A percentile compares a stretch with the other conserved stretches of the same genome.
These are phyloP conservation scores for Cheilosia grossa DNA, from an alignment of 2,888 invertebrate species.

Conservation along the genomic window DNA sequence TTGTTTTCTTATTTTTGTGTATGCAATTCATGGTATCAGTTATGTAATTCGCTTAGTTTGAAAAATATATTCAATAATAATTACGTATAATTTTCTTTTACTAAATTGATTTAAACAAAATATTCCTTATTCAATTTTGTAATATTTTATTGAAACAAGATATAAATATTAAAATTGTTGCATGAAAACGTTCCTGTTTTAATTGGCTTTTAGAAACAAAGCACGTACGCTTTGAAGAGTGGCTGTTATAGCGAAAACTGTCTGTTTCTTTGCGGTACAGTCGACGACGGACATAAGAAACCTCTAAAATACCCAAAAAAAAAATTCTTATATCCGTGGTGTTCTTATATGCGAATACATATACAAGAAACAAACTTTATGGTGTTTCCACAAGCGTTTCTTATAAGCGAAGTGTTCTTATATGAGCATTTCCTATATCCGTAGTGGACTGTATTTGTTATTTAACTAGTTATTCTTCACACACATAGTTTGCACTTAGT, in stretches of 20 bases:
- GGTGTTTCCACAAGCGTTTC: too few species aligned
- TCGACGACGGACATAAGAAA: too few species aligned
- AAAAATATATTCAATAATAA: conserved; percentile 29
- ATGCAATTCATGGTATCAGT: conserved; percentile 27
- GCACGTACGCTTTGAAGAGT: not conserved
- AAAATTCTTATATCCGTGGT: too few species aligned
- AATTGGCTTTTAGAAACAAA: not conserved
- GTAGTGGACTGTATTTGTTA: too few species aligned
- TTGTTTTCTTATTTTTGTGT: conserved; percentile 7
- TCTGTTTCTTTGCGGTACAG: too few species aligned
- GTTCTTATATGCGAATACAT: too few species aligned
- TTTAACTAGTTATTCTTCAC: too few species aligned
- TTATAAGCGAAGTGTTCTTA: too few species aligned
- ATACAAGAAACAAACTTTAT: too few species aligned
- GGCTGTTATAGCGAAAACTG: not conserved
- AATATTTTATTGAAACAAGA: conserved; percentile 36
- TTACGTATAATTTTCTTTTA: conserved; percentile 20
- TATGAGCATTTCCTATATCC: too few species aligned
- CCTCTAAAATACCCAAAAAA: too few species aligned
- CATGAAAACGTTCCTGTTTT: conserved; percentile 22
- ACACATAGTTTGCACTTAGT: too few species aligned
- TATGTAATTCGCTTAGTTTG: conserved; percentile 42
- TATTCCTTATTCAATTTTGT: conserved; percentile 36
- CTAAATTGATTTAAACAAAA: not conserved
- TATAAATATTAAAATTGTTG: conserved; percentile 53